Conservation (phyloP, 2,113 vertebrate species). For the Leptobrachium leishanense region DNA sequence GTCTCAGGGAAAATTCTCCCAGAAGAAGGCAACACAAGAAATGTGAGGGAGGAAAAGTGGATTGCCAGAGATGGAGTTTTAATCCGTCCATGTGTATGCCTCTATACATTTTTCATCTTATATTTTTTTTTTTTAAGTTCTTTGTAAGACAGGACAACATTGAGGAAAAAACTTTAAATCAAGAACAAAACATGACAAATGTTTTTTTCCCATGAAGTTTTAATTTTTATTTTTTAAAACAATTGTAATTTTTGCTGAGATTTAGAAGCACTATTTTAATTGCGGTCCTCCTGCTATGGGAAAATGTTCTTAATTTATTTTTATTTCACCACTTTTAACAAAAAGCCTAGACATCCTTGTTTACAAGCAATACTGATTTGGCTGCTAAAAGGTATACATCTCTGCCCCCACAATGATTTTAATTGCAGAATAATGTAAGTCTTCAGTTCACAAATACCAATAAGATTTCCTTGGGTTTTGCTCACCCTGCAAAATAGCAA, state of each 20-base stretch:
- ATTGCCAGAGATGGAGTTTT: slow-evolving; percentile 55
- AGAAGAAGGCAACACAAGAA: slow-evolving; percentile 82
- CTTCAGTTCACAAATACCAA: slow-evolving; percentile 61
- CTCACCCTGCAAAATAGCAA: slow-evolving; percentile 52
- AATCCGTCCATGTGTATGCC: slow-evolving; percentile 44
- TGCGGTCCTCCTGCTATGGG: slow-evolving; percentile 53
- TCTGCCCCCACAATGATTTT: slow-evolving; percentile 6
- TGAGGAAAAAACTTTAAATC: slow-evolving; percentile 39
- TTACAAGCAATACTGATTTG: slow-evolving; percentile 57
- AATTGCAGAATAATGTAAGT: slow-evolving; percentile 18
- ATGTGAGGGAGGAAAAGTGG: slow-evolving; percentile 64
- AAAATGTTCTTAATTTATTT: slow-evolving; percentile 56
- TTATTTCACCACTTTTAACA: slow-evolving; percentile 60
- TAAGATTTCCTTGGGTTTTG: slow-evolving; percentile 47
- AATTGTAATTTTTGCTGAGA: slow-evolving; percentile 55
- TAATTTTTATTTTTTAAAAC: slow-evolving; percentile 45
- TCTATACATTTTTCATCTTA: slow-evolving; percentile 48
- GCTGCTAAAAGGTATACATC: neutral
- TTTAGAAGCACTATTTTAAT: slow-evolving; percentile 58
- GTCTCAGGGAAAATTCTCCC: slow-evolving; percentile 80
- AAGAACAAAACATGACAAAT: neutral
- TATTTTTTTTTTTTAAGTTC: slow-evolving; percentile 56
- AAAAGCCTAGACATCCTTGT: slow-evolving; percentile 64
- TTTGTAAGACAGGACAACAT: slow-evolving; percentile 63
- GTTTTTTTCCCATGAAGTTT: slow-evolving; percentile 16